Conservation (phyloP, 2,113 vertebrate genomes). For the Marmota monax region DNA sequence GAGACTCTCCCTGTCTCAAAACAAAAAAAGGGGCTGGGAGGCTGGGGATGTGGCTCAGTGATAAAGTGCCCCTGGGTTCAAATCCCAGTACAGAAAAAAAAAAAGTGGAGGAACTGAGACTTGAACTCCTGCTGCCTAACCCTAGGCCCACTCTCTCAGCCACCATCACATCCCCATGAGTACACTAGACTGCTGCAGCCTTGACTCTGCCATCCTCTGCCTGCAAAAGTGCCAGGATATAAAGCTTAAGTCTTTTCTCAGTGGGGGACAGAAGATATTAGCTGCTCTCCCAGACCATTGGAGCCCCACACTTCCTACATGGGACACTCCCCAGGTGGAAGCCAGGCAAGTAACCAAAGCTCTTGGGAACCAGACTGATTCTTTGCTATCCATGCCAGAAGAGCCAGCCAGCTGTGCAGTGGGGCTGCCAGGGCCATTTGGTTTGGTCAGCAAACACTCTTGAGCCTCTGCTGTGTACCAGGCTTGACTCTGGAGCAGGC, state of each 20-base stretch:
- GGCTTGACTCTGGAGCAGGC: not conserved
- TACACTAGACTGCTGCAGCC: not conserved
- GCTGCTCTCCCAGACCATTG: not conserved
- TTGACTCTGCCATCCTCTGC: not conserved
- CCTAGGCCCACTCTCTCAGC: not conserved
- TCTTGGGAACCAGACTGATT: not conserved
- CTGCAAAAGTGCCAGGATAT: not conserved
- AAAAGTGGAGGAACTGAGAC: not conserved
- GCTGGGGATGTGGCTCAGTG: too few species aligned
- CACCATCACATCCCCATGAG: not conserved
- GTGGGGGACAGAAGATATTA: not conserved
- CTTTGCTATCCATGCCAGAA: not conserved
- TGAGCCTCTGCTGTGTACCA: not conserved
- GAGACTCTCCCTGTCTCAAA: too few species aligned
- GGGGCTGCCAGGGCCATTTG: not conserved
- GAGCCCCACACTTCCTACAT: not conserved
- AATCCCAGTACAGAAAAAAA: too few species aligned
- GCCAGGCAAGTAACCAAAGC: not conserved
- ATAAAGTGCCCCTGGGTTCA: too few species aligned
- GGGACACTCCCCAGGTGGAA: not conserved
- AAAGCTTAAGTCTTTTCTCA: not conserved
- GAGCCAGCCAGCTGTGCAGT: constrained; percentile 13
- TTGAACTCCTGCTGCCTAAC: not conserved
- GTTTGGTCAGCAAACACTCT: not conserved
- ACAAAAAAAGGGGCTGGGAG: too few species aligned